These are phyloP conservation scores for Dicycla oo DNA, from an alignment of 2,888 invertebrate species.

Conservation along the genomic window DNA sequence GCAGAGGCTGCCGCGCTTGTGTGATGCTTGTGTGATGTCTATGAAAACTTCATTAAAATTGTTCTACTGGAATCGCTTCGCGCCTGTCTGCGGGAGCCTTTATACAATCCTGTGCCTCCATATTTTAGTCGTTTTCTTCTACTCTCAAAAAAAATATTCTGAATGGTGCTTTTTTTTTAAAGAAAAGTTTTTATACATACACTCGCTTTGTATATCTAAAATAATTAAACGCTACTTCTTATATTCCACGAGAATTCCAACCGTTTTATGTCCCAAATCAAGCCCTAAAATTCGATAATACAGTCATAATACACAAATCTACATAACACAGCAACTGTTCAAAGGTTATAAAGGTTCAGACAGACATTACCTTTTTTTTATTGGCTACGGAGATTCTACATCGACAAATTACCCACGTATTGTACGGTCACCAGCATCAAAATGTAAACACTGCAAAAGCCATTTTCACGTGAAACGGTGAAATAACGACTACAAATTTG, in stretches of 20 bases:
- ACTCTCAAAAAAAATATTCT: too few relatives aligned
- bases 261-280: neutral
- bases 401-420: conserved; percentile 34
- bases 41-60: too few relatives aligned
- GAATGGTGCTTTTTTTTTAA: too few relatives aligned
- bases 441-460: neutral
- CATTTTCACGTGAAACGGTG: neutral
- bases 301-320: conserved; percentile 8
- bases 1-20: too few relatives aligned
- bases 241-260: neutral
- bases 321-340: neutral
- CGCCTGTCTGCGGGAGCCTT: too few relatives aligned
- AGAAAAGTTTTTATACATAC: too few relatives aligned
- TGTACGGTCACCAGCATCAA: conserved; percentile 23
- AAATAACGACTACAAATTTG: neutral
- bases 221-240: neutral
- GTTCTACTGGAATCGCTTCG: too few relatives aligned
- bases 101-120: neutral
- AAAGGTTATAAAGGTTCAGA: conserved; percentile 30
- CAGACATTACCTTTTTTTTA: conserved; percentile 31
- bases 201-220: too few relatives aligned
- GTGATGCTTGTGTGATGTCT: too few relatives aligned
- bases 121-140: neutral
- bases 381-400: conserved; percentile 14
- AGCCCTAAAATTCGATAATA: neutral